These are phyloP conservation scores for Poeciliopsis infans DNA, from an alignment of 2,797 vertebrate genomes.

Conservation along the genomic window DNA sequence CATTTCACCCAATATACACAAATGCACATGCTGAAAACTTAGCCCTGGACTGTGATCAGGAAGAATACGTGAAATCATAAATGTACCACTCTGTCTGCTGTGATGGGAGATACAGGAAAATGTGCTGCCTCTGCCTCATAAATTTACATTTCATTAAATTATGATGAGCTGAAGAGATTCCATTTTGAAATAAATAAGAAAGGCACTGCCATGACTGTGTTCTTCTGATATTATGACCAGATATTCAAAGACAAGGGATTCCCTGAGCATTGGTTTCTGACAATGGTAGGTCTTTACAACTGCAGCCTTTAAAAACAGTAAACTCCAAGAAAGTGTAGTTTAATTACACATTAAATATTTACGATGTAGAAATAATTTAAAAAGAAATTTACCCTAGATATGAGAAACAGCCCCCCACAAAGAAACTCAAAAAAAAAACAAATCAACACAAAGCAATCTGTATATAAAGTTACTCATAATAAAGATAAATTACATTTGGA, in stretches of 20 bases:
- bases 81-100: background rate
- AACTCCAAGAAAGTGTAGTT: background rate
- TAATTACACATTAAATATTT: background rate
- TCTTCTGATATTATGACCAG: background rate
- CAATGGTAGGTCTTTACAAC: background rate
- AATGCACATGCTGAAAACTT: conserved; percentile 11
- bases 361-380: background rate
- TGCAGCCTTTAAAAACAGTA: background rate
- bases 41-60: conserved; percentile 5
- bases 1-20: conserved; percentile 20
- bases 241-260: background rate
- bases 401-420: background rate
- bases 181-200: background rate
- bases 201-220: background rate
- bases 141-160: background rate
- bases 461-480: background rate
- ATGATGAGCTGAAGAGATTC: background rate
- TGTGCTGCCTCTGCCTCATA: background rate
- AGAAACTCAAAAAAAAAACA: background rate
- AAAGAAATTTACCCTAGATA: background rate
- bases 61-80: background rate
- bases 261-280: background rate
- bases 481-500: background rate
- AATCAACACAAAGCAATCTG: background rate
- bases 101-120: background rate